Base-by-base conservation (phyloP, 2,888 invertebrate genomes). In the Magallana nippona region DNA sequence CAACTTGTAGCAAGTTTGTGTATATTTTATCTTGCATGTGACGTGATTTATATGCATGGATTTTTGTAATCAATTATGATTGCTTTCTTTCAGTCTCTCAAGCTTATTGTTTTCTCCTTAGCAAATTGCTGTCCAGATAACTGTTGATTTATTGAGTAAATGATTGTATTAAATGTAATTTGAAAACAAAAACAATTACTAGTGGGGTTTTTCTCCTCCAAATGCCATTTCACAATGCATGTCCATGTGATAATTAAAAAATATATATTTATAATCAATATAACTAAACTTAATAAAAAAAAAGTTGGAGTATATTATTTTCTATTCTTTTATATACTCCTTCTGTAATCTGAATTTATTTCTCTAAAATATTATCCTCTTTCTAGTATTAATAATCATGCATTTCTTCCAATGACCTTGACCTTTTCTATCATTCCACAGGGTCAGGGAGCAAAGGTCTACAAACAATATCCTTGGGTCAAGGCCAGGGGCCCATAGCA, bases 401-500 rank as follows among this genome's bases (percentile, higher is more conserved):
- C 44, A 44, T 44, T 44, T 44, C 44, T 44, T 44, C 8, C 44
- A 44, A 44, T 80, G 27, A 80, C 55, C 17, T 79, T 55, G 22
- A 22, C 56, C 55, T 79, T 79, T n/a, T 10, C n/a, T 3, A 13
- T 77, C 55, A 81, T 56, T 82, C 83, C 87, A 13, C 80, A 91
- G 91, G 90, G 13, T 89, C 88, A 19, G 89, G 89, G 56, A 90
- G 90, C 60, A 92, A 91, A 81, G 90, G 89, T 32, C 86, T 94
- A 63, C 92, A 92, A 87, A 93, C 94, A 5, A 93, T 94, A 32
- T 94, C 94, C 8, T 87, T 94, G n/a, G 94, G 94, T 79, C 94
- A 94, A 89, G 94, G 94, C 82, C 94, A 94, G 89, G 94, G 94
- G 17, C 94, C 94, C n/a, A 93, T 94, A 55, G 94, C 94, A 55